A percentile compares a stretch with the other conserved stretches of the same genome.
phyloP scores from a whole-genome alignment of 2,888 invertebrate genomes.

The Andrena trimmerana region DNA sequence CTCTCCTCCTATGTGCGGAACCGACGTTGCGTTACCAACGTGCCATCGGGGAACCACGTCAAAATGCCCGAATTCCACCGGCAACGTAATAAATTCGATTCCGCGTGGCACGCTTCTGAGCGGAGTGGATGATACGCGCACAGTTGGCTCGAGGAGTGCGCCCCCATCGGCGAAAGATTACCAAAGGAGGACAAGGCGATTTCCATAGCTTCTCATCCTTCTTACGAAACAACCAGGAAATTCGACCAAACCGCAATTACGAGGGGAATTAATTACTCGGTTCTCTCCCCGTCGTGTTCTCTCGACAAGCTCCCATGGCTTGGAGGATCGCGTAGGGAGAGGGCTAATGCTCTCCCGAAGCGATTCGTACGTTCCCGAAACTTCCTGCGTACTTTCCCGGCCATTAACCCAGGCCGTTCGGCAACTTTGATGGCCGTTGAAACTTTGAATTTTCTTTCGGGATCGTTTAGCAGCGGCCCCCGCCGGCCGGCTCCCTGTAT shows the following conservation, averaged over 20 bases:
- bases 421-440: constrained; percentile 54
- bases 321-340: background rate
- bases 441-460: constrained; percentile 66
- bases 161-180: background rate
- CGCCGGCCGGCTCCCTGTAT: constrained; percentile 33
- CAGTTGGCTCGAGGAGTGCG: background rate
- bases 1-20: constrained; percentile 1
- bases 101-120: background rate
- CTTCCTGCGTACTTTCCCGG: constrained; percentile 51
- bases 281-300: background rate
- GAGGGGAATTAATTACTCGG: constrained; percentile 35
- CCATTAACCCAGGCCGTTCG: constrained; percentile 59
- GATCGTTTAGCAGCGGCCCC: constrained; percentile 44
- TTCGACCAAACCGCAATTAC: constrained; percentile 15
- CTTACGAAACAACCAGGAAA: background rate
- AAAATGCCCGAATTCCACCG: constrained; percentile 18
- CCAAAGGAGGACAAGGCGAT: background rate
- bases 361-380: constrained; percentile 62
- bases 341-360: constrained; percentile 26
- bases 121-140: background rate
- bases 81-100: background rate
- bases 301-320: constrained; percentile 25
- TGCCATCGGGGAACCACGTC: constrained; percentile 56
- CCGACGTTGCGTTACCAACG: constrained; percentile 54
- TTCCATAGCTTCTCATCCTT: background rate